Conservation (phyloP, 1,140 invertebrate species). For the Bombus sylvicola region DNA sequence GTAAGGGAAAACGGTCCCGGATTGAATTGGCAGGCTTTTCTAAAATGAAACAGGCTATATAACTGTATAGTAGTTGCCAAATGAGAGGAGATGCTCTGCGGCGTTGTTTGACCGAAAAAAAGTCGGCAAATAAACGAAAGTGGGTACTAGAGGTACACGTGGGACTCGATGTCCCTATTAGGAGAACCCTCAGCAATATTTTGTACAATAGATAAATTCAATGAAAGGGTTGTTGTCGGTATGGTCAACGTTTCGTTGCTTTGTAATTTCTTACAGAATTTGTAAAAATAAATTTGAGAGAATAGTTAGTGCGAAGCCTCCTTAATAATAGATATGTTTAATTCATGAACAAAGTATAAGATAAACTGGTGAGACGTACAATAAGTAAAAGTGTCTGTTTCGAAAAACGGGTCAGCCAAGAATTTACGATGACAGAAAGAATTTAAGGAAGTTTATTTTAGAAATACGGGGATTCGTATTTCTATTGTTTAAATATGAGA, state of each 20-base stretch:
- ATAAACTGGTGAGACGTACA: not conserved
- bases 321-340: not conserved
- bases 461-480: not conserved
- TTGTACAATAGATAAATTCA: not conserved
- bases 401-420: not conserved
- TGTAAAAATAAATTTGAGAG: too few species aligned
- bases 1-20: constrained; percentile 22
- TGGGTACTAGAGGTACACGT: not conserved
- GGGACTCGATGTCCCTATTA: not conserved
- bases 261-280: not conserved
- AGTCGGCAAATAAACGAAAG: not conserved
- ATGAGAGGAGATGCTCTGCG: not conserved
- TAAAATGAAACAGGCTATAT: constrained; percentile 2
- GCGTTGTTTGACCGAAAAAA: constrained; percentile 3
- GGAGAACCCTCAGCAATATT: not conserved
- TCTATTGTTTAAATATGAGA: constrained; percentile 9
- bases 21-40: constrained; percentile 10
- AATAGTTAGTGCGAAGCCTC: not conserved
- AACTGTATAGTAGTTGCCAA: not conserved
- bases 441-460: constrained; percentile 5
- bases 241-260: not conserved
- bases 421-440: not conserved
- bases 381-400: not conserved
- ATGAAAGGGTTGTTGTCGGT: not conserved
- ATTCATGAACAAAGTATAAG: not conserved